Evolutionary conservation across 2,113 vertebrate species (phyloP).

Genomic region (Enhydra lutris): DNA sequence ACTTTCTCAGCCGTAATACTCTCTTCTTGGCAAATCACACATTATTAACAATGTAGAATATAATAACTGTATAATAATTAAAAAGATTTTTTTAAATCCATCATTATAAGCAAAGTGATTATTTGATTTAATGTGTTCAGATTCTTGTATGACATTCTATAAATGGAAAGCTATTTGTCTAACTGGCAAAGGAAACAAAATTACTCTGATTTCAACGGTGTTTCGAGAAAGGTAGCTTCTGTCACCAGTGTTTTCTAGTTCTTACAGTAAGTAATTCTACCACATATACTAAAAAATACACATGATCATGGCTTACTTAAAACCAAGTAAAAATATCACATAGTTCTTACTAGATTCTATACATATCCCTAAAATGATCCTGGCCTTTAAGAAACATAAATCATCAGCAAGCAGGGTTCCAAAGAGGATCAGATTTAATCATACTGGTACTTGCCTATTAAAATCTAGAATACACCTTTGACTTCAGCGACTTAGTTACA

Average conservation of each 20-base stretch:
- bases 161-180: slow-evolving; percentile 38
- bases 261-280: neutral
- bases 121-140: slow-evolving; percentile 34
- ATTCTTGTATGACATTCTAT: neutral
- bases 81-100: slow-evolving; percentile 46
- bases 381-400: neutral
- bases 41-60: slow-evolving; percentile 61
- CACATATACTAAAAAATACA: slow-evolving; percentile 16
- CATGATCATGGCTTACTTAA: neutral
- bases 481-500: neutral
- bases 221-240: slow-evolving; percentile 18
- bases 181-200: slow-evolving; percentile 19
- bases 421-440: neutral
- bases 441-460: neutral
- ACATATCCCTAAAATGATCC: neutral
- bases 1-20: slow-evolving; percentile 8
- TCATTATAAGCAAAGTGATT: slow-evolving; percentile 41
- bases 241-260: neutral
- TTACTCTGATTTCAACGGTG: neutral
- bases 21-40: slow-evolving; percentile 39
- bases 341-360: neutral
- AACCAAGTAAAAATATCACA: neutral
- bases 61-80: slow-evolving; percentile 69
- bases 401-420: neutral
- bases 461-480: neutral